Evolutionary conservation across 2,797 vertebrate genomes (phyloP).

Genomic region (Eutrigla gurnardus): DNA sequence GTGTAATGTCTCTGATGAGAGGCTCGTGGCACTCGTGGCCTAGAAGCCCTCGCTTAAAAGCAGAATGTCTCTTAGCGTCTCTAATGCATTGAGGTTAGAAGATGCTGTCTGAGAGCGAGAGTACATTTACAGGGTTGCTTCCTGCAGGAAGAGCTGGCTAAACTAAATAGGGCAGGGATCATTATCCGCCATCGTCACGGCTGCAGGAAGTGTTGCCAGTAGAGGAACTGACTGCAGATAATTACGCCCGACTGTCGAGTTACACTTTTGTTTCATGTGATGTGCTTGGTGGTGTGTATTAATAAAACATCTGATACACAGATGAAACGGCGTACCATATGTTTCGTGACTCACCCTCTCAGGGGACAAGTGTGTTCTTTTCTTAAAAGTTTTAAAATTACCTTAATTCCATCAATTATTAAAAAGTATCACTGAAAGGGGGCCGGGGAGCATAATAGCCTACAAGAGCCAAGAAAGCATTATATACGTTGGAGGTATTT

Average conservation of each 20-base stretch:
- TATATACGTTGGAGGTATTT: neutral
- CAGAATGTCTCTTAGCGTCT: conserved; percentile 69
- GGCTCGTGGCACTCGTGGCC: conserved; percentile 61
- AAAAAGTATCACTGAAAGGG: conserved; percentile 23
- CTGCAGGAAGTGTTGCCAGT: conserved; percentile 55
- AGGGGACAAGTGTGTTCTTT: conserved; percentile 34
- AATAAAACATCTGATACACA: conserved; percentile 67
- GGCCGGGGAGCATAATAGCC: conserved; percentile 6
- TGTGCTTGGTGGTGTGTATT: conserved; percentile 56
- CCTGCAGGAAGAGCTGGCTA: conserved; percentile 61
- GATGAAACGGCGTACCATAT: conserved; percentile 59
- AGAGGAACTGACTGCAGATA: conserved; percentile 54
- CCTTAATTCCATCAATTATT: conserved; percentile 52
- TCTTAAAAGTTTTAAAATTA: conserved; percentile 38
- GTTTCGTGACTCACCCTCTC: conserved; percentile 47
- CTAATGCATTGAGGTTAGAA: conserved; percentile 77
- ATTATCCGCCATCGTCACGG: conserved; percentile 64
- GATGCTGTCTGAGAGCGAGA: conserved; percentile 65
- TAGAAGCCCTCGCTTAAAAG: conserved; percentile 73
- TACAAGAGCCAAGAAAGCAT: neutral
- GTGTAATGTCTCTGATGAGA: conserved; percentile 70
- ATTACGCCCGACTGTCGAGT: conserved; percentile 64
- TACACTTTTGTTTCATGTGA: conserved; percentile 61
- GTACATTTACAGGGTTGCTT: conserved; percentile 66
- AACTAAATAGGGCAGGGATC: conserved; percentile 70